Evolutionary conservation across 2,113 vertebrate species (phyloP).

Genomic region (Tamias sibiricus): DNA sequence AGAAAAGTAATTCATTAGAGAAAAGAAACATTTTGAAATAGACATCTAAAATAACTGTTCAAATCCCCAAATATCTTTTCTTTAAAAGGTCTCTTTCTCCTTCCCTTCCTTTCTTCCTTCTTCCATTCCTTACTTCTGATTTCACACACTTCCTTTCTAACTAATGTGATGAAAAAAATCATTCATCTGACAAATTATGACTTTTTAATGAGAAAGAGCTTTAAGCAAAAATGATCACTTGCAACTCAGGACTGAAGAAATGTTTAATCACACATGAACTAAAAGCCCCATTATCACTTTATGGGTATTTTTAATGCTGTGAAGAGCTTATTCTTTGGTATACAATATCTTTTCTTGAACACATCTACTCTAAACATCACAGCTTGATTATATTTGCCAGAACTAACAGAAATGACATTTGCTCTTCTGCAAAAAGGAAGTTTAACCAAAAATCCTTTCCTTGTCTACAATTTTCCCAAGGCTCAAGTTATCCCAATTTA

Average conservation of each 20-base stretch:
- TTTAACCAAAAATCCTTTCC: slow-evolving; percentile 66
- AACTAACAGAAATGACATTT: slow-evolving; percentile 75
- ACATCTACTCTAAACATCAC: slow-evolving; percentile 52
- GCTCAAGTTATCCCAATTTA: slow-evolving; percentile 75
- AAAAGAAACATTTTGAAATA: background rate
- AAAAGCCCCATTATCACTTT: background rate
- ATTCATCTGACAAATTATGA: background rate
- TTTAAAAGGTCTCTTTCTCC: too few relatives aligned
- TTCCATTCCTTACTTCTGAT: background rate
- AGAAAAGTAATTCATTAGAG: background rate
- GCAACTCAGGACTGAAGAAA: background rate
- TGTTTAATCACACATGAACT: background rate
- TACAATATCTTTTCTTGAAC: slow-evolving; percentile 37
- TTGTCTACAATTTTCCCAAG: slow-evolving; percentile 65
- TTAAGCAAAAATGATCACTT: background rate
- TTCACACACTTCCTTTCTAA: background rate
- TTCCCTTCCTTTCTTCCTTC: background rate
- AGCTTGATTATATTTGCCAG: slow-evolving; percentile 60
- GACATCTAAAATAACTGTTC: background rate
- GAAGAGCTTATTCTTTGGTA: background rate
- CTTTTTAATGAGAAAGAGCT: background rate
- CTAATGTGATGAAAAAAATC: background rate
- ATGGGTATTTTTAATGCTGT: background rate
- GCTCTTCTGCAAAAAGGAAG: slow-evolving; percentile 64
- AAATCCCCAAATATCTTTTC: background rate